Percentiles rank a stretch among this genome's conserved stretches.
Conservation (phyloP, 2,113 vertebrate genomes). For the Xiphorhynchus elegans region DNA sequence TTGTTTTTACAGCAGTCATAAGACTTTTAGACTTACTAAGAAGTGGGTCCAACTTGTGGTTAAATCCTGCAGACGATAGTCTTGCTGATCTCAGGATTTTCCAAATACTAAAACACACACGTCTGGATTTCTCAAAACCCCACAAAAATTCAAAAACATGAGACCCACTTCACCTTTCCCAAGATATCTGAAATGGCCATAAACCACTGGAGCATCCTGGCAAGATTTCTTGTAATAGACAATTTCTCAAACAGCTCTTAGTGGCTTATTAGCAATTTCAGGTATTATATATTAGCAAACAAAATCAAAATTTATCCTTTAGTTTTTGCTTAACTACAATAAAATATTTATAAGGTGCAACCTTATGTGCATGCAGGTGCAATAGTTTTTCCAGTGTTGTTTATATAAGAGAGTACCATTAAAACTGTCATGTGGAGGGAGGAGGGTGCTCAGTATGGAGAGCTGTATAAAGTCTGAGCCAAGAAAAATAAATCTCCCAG, state of each 20-base stretch:
- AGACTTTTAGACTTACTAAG: neutral
- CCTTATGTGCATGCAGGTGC: neutral
- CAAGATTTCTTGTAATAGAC: neutral
- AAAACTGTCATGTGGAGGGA: neutral
- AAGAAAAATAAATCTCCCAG: neutral
- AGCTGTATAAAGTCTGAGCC: neutral
- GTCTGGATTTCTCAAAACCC: conserved; percentile 34
- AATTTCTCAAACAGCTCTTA: neutral
- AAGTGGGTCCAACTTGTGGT: conserved; percentile 54
- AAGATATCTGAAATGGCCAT: neutral
- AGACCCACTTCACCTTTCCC: neutral
- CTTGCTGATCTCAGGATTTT: conserved; percentile 61
- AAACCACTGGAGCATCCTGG: neutral
- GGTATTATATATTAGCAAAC: neutral
- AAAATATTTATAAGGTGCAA: neutral
- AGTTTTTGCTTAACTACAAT: neutral
- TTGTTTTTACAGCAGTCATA: neutral
- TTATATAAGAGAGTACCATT: neutral
- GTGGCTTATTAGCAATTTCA: neutral
- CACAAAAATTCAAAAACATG: neutral
- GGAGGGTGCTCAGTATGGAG: neutral
- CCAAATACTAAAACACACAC: conserved; percentile 14
- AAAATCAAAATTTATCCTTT: neutral
- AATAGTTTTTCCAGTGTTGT: neutral
- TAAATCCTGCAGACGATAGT: conserved; percentile 20